phyloP scores from a whole-genome alignment of 2,797 vertebrate genomes.

The Oreonectes daqikongensis region DNA sequence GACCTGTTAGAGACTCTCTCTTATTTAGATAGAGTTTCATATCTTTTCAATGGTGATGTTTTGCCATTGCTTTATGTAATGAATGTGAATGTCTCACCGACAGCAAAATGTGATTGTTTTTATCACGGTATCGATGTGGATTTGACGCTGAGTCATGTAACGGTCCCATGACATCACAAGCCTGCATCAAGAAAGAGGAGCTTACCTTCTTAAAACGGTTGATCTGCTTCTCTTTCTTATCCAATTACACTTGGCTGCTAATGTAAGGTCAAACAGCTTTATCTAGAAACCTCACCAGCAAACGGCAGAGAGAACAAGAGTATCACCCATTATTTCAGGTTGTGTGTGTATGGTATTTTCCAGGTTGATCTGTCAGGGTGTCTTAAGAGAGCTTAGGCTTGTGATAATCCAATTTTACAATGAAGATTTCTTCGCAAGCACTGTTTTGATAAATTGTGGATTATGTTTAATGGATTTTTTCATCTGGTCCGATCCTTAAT shows the following conservation, averaged over 20 bases:
- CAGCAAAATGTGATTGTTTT: conserved; percentile 13
- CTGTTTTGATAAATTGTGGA: neutral
- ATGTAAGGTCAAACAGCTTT: conserved; percentile 19
- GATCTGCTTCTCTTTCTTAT: conserved; percentile 34
- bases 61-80: neutral
- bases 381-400: neutral
- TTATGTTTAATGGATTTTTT: neutral
- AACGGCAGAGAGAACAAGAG: neutral
- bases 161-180: conserved; percentile 4
- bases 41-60: neutral
- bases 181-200: conserved; percentile 11
- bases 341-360: neutral
- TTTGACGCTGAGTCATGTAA: neutral
- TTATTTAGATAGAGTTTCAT: neutral
- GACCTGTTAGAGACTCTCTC: conserved; percentile 32
- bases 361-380: neutral
- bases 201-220: conserved; percentile 37
- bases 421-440: neutral
- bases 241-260: conserved; percentile 33
- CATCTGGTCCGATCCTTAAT: no score
- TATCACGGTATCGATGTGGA: neutral
- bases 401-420: conserved; percentile 1
- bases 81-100: conserved; percentile 27
- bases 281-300: conserved; percentile 13
- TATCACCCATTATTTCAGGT: neutral